These are phyloP conservation scores for Petromus typicus DNA, from an alignment of 2,113 vertebrate genomes.

Conservation along the genomic window DNA sequence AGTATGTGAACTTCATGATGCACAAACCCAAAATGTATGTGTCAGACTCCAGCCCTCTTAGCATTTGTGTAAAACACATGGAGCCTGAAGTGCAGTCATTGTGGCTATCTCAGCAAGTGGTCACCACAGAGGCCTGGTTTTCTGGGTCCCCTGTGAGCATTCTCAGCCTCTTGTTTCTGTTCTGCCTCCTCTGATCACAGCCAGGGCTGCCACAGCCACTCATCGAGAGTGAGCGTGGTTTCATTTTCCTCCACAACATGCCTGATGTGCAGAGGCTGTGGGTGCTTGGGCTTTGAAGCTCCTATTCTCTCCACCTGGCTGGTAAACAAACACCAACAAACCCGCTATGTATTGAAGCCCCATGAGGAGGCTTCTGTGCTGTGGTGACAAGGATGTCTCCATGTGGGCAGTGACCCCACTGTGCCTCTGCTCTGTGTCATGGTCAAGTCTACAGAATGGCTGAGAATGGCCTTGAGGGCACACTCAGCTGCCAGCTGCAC, in stretches of 20 bases:
- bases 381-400: background rate
- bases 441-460: background rate
- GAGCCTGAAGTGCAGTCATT: background rate
- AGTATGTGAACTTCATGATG: background rate
- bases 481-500: no score
- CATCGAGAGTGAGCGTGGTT: background rate
- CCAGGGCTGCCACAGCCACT: background rate
- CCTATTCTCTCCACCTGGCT: background rate
- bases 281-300: background rate
- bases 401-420: background rate
- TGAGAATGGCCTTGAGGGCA: background rate
- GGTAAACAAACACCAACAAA: background rate
- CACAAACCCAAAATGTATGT: background rate
- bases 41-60: background rate
- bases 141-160: background rate
- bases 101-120: background rate
- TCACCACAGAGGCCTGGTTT: background rate
- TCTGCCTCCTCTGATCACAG: background rate
- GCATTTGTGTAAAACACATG: background rate
- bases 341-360: background rate
- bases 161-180: background rate
- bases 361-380: background rate
- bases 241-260: background rate
- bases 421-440: background rate
- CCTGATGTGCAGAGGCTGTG: background rate